Base-by-base conservation (phyloP, 2,888 invertebrate genomes). In the Pimpla rufipes region DNA sequence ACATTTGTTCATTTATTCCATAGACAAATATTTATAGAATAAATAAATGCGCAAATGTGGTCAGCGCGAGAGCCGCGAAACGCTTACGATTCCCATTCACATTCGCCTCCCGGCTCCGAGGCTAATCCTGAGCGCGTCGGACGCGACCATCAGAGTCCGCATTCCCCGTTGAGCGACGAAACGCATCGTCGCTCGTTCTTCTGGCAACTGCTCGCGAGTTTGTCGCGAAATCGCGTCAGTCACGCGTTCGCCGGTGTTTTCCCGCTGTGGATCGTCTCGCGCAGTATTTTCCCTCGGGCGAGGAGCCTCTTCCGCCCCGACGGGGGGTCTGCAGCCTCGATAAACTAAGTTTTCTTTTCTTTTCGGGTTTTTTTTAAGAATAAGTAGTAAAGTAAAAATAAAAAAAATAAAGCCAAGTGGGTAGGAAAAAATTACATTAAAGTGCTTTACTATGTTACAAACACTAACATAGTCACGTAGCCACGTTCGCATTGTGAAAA, bases 391-490 rank as follows among this genome's bases (percentile, higher is more conserved):
- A 50, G 77, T 75, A 79, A 18, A 76, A 76, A 79, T 74, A 77
- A 81, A 76, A 59, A 70, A 71, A 74, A 79, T 79, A 81, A 85
- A 85, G 73, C 85, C 75, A 79, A 76, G 74, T 79, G 59, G 71
- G 76, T 76, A 85, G 79, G 87, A 88, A 86, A 88, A 87, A 89
- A 89, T 90, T 89, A 90, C 90, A 88, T 88, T 90, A 87, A 90
- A 85, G 88, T 80, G 73, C n/a, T 79, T 90, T 88, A 89, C 89
- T 92, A 91, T 91, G 86, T 90, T 91, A 92, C 91, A 92, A 89
- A 62, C 90, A 92, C 90, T 91, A 91, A 89, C 90, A 89, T 90
- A 89, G 87, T 91, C 89, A 90, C 87, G 88, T 89, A 89, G 86
- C 84, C 84, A 85, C 88, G 83, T 80, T 76, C 67, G 82, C 64